Conservation (phyloP, 2,797 vertebrate genomes). For the Heliangelus exortis region DNA sequence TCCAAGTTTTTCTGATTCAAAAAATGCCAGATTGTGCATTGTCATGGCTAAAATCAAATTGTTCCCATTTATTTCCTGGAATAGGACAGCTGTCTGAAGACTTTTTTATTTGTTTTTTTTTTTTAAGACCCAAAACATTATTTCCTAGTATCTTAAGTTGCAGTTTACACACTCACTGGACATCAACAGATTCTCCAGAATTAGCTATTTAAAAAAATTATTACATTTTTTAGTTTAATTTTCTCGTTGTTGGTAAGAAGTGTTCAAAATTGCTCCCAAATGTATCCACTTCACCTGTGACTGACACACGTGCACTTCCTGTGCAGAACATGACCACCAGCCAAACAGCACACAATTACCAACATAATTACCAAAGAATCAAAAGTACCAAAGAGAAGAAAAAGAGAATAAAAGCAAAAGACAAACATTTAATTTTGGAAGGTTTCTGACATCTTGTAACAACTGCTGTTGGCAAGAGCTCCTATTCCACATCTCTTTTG, state of each 20-base stretch:
- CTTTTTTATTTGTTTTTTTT: neutral
- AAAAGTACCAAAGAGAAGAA: neutral
- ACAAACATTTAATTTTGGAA: neutral
- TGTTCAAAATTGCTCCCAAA: slow-evolving; percentile 6
- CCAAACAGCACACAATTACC: neutral
- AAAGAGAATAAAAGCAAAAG: neutral
- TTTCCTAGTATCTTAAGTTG: slow-evolving; percentile 40
- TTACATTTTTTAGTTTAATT: neutral
- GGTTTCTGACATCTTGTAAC: neutral
- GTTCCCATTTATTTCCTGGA: slow-evolving; percentile 71
- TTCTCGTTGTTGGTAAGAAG: neutral
- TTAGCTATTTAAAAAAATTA: slow-evolving; percentile 9
- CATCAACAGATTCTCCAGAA: slow-evolving; percentile 30
- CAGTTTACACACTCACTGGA: slow-evolving; percentile 13
- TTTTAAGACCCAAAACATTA: slow-evolving; percentile 55
- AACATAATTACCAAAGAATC: neutral
- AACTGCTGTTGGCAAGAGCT: neutral
- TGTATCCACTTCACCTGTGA: neutral
- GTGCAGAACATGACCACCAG: neutral
- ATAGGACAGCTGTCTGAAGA: slow-evolving; percentile 57
- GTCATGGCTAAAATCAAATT: slow-evolving; percentile 77
- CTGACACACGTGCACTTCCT: neutral
- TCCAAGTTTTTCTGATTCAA: slow-evolving; percentile 76
- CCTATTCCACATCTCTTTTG: neutral
- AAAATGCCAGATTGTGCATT: slow-evolving; percentile 76